phyloP scores from a whole-genome alignment of 2,797 vertebrate species.

The Eupleurogrammus muticus region DNA sequence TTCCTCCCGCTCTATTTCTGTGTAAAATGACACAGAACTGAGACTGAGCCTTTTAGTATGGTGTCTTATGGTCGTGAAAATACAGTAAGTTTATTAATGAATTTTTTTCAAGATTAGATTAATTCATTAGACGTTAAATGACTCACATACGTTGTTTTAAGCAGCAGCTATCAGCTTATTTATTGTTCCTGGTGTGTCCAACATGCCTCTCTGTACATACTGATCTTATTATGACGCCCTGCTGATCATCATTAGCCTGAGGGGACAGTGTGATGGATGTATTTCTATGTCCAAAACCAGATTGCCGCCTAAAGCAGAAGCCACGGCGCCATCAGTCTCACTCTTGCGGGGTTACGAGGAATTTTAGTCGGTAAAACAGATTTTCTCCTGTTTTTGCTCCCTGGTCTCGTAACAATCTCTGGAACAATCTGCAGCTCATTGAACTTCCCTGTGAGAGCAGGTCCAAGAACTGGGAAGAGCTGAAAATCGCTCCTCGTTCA shows the following conservation, averaged over 20 bases:
- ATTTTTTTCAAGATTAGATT: too few species aligned
- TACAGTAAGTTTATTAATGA: too few species aligned
- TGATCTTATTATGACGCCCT: not conserved
- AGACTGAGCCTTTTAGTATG: too few species aligned
- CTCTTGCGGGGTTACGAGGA: too few species aligned
- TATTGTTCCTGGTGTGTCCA: not conserved
- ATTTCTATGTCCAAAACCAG: conserved; percentile 15
- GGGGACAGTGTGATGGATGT: conserved; percentile 4
- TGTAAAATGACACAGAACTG: too few species aligned
- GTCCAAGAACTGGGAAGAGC: conserved; percentile 21
- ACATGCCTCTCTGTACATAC: too few species aligned
- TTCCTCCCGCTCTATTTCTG: too few species aligned
- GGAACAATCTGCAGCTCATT: conserved; percentile 17
- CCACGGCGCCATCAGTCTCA: not conserved
- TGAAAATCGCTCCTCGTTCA: conserved; percentile 4
- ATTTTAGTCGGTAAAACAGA: conserved; percentile 1
- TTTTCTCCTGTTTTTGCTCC: conserved; percentile 10
- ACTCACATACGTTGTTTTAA: not conserved
- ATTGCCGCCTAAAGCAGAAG: conserved; percentile 1
- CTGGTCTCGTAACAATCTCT: conserved; percentile 14
- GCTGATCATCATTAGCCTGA: not conserved
- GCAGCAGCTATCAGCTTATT: not conserved
- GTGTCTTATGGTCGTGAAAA: too few species aligned
- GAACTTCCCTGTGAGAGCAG: conserved; percentile 15
- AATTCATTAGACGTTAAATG: too few species aligned